A percentile compares a stretch with the other conserved stretches of the same genome.
phyloP scores from a whole-genome alignment of 2,888 invertebrate genomes.

The Leptothorax acervorum region DNA sequence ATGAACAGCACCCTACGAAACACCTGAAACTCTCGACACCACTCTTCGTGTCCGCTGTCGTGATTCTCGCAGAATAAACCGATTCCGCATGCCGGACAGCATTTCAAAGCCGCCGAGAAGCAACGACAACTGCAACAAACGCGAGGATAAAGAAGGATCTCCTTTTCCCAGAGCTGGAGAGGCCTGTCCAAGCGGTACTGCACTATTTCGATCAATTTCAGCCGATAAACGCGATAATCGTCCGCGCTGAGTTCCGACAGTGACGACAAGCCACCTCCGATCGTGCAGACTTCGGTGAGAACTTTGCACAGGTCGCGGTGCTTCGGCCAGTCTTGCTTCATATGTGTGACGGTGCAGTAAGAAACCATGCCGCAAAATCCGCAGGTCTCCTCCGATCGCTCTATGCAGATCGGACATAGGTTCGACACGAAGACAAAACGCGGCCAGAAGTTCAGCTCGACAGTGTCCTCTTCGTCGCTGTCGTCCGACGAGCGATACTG shows the following conservation, averaged over 20 bases:
- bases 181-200: conserved; percentile 88
- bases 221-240: conserved; percentile 88
- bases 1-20: conserved; percentile 88
- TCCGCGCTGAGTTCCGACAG: conserved; percentile 87
- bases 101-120: conserved; percentile 86
- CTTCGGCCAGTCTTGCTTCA: conserved; percentile 87
- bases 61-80: conserved; percentile 88
- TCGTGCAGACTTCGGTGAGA: conserved; percentile 87
- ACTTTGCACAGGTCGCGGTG: conserved; percentile 89
- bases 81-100: conserved; percentile 88
- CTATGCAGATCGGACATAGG: conserved; percentile 86
- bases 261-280: conserved; percentile 87
- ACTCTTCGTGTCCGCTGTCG: conserved; percentile 87
- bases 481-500: conserved; percentile 19
- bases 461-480: conserved; percentile 86
- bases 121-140: conserved; percentile 87
- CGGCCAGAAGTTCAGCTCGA: conserved; percentile 89
- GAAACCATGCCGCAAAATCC: conserved; percentile 88
- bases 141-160: conserved; percentile 90
- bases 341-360: conserved; percentile 89
- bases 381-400: conserved; percentile 80
- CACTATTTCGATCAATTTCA: conserved; percentile 88
- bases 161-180: conserved; percentile 89
- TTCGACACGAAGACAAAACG: conserved; percentile 89
- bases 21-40: conserved; percentile 89